Conservation (phyloP, 2,797 vertebrate genomes). For the Thamnophis elegans region DNA sequence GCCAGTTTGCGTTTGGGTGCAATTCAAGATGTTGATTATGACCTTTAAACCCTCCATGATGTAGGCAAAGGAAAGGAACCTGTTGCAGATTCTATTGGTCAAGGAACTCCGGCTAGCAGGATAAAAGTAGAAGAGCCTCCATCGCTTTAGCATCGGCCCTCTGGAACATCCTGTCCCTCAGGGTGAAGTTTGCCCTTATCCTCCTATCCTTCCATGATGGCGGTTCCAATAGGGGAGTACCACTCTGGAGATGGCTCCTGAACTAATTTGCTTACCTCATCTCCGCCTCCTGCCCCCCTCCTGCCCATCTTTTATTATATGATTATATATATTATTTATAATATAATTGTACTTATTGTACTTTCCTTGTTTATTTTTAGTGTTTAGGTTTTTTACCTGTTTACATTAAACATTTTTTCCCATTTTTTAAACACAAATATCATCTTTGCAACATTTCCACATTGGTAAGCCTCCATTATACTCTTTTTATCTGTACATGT, state of each 20-base stretch:
- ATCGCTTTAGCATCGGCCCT: background rate
- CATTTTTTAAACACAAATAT: no score
- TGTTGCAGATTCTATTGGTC: background rate
- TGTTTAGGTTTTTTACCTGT: no score
- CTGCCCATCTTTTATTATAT: background rate
- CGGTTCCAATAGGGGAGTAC: background rate
- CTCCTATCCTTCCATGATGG: background rate
- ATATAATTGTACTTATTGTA: background rate
- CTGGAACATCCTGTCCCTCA: background rate
- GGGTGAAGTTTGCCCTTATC: background rate
- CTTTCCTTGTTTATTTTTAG: background rate
- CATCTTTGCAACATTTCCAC: no score
- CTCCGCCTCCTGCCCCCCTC: background rate
- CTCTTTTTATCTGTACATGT: no score
- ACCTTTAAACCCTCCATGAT: background rate
- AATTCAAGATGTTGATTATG: background rate
- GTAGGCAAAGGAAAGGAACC: background rate
- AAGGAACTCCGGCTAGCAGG: background rate
- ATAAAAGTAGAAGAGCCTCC: background rate
- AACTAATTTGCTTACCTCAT: background rate
- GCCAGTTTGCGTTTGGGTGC: background rate
- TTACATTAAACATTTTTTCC: no score
- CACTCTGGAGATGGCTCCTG: background rate
- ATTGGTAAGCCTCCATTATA: no score
- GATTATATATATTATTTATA: no score